Base-by-base conservation (phyloP, 1,140 invertebrate species). In the Hypsibius dujardini region DNA sequence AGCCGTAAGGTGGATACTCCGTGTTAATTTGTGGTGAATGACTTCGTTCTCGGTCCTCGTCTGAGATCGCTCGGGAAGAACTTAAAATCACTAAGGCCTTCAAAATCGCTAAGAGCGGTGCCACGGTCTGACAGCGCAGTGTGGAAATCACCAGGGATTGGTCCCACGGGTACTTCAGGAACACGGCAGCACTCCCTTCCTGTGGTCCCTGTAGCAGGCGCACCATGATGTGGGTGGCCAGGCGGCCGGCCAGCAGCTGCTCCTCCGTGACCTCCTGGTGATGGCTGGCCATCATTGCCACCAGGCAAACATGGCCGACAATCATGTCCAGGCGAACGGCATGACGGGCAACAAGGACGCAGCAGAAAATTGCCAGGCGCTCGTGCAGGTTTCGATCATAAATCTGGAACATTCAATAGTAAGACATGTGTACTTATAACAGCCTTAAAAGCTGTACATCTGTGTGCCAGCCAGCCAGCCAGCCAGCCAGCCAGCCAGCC, bases 271-370 rank as follows among this genome's bases (percentile, higher is more conserved):
- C 81, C 50, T 7, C 42, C 7, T 7, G 7, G 42, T 42, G 42
- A 3, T 42, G 7, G 42, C 62, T 82, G 46, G 83, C 82, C 46
- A 93, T 82, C 42, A 97, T 81, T 1, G 91, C 92, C 1, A 91
- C 91, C 59, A 96, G 77, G 7, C 90, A 92, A 70, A 95, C 90
- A 77, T 91, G 87, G 15, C 87, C 84, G 0, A 96, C 87, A 78
- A 97, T 92, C 79, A 95, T 90, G 78, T 93, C 89, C 72, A 97
- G 82, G 0, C 89, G 90, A 77, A 98, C 95, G 78, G 92, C 96
- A 79, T 96, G 92, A 1, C 93, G 84, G 1, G 90, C 90, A 69
- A 96, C 90, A 59, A 97, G 83, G 72, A 96, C 91, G 46, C 90
- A 92, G 0, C 89, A 92, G 76, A 97, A 94, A 1, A 96, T 88